Evolutionary conservation across 1,140 invertebrate genomes (phyloP), one percentile per base, ranked within the genome.

Genomic region (Drosophila biarmipes): DNA sequence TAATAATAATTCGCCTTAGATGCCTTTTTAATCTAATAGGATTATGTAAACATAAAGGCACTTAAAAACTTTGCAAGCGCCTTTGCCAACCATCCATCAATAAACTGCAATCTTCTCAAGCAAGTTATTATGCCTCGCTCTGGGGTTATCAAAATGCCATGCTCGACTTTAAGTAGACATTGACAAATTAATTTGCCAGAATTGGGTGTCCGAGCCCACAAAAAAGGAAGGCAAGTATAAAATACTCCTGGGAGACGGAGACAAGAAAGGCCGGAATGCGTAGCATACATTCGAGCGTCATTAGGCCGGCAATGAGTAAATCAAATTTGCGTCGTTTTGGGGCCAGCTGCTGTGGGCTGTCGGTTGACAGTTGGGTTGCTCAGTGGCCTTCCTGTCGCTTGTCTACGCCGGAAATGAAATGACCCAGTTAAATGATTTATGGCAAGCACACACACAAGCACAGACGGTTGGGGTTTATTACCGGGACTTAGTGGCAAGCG

Each of bases 391-490:
- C 75, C 84, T 79, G 79, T 76, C 69, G 55, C 82, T 82, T 68
- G 84, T 87, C 84, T 89, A 51, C 71, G 71, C 29, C 82, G 82
- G 82, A 89, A 87, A 87, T 87, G 84, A 87, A 87, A 87, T 87
- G 84, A 87, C 82, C 82, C 82, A 87, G 82, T 87, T 89, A 87
- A 87, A 87, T 87, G 82, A 87, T 87, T 89, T 87, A 87, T 89
- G 64, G 58, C 58, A 49, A 53, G 64, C 53, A 51, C 43, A 45
- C 62, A 51, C 35, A 54, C 40, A 67, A 17, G 15, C 35, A 46
- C 61, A 15, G 27, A 46, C 38, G 64, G 11, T 24, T 5, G 27
- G 59, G 42, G 54, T 67, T 53, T 74, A 71, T 87, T 59, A 57
- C 59, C 55, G 29, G 43, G 34, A 40, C 76, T 79, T 63, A 74